phyloP scores from a whole-genome alignment of 2,113 vertebrate species.

The Tichodroma muraria region DNA sequence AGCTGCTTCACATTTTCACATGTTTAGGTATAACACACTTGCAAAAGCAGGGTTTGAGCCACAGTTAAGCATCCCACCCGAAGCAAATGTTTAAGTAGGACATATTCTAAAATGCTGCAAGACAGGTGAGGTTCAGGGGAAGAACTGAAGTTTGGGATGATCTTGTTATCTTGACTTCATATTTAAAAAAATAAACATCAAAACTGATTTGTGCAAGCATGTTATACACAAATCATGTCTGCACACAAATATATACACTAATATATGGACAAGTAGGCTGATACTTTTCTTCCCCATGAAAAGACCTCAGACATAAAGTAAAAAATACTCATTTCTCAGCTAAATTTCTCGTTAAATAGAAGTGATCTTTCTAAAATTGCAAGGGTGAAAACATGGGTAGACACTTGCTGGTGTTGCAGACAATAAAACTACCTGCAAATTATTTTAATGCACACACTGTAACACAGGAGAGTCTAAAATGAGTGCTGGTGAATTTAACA shows the following conservation, averaged over 20 bases:
- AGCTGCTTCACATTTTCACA: slow-evolving; percentile 1
- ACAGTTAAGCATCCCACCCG: not conserved
- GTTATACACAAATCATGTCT: not conserved
- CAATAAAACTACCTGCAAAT: not conserved
- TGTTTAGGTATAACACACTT: not conserved
- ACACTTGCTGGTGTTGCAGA: not conserved
- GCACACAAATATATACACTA: not conserved
- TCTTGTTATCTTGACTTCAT: not conserved
- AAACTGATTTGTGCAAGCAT: not conserved
- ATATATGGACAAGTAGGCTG: not conserved
- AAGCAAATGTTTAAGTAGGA: not conserved
- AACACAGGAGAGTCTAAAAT: not conserved
- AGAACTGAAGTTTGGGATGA: not conserved
- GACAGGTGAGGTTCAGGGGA: not conserved
- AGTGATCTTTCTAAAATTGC: not conserved
- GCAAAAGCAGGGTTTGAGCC: not conserved
- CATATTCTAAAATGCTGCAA: not conserved
- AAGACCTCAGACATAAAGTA: not conserved
- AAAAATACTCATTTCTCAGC: not conserved
- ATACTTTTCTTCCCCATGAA: not conserved
- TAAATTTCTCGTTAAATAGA: not conserved
- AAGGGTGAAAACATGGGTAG: not conserved
- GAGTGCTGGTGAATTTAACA: not conserved
- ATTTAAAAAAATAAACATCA: not conserved
- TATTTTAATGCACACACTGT: not conserved